Base-by-base conservation (phyloP, 2,888 invertebrate genomes). In the Drosophila stalkeri region DNA sequence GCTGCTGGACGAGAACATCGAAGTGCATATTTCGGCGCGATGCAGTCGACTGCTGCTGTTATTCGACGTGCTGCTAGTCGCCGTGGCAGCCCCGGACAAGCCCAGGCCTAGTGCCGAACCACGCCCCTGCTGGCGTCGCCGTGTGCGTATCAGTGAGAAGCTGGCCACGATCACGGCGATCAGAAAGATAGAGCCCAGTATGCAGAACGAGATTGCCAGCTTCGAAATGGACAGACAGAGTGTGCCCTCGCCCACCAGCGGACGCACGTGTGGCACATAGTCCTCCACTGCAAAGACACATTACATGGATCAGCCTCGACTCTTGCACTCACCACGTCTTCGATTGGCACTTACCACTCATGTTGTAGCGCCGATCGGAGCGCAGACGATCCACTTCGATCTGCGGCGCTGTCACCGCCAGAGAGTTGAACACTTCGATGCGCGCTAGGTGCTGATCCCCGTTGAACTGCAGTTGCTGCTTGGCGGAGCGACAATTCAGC, bases 381-480 rank as follows among this genome's bases (percentile, higher is more conserved):
- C 92, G 91, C 69, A 93, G 75, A 31, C 92, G 90, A 87, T 96
- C 96, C 73, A 96, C 91, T 91, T 96, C 96, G 77, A 97, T 96
- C 90, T 96, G 96, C 0, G 97, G 96, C 2, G 97, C 96, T 63
- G 96, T 93, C 7, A 97, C 97, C 92, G 96, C 96, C 72, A 97
- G 95, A 71, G 96, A 96, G 91, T 97, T 97, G 88, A 96, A 97
- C 16, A 97, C 96, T 91, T 96, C 96, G 64, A 97, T 92, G 72
- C 93, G 91, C 62, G 92, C 93, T 84, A 93, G 83, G 73, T 93
- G 92, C 74, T 91, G 91, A 64, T 93, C 86, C 74, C 92, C 74
- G 86, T 88, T 80, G 90, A 92, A 80, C 75, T 92, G 71, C 86
- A 93, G 66, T 63, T 68, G 82, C 67, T 88, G 81, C 61, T 92